Evolutionary conservation across 2,888 invertebrate genomes (phyloP).

Genomic region (Sarcophaga rosellei): DNA sequence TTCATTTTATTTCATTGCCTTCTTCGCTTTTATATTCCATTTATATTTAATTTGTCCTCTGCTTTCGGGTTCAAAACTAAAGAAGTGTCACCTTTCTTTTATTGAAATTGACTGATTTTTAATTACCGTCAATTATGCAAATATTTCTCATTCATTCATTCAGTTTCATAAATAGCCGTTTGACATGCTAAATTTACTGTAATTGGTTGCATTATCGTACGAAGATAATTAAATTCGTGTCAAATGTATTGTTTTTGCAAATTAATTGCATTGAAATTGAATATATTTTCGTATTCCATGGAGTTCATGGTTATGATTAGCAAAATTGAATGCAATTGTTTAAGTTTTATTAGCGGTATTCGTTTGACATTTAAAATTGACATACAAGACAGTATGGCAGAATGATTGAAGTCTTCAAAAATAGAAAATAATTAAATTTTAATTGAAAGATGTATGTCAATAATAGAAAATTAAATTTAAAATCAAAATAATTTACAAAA

Average conservation of each 20-base stretch:
- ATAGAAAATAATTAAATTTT: too few relatives aligned
- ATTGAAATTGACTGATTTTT: slow-evolving; percentile 44
- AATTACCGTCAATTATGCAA: slow-evolving; percentile 29
- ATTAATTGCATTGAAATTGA: background rate
- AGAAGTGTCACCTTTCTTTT: slow-evolving; percentile 15
- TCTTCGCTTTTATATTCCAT: too few relatives aligned
- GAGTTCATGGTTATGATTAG: too few relatives aligned
- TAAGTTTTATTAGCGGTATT: too few relatives aligned
- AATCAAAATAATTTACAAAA: too few relatives aligned
- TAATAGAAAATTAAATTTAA: too few relatives aligned
- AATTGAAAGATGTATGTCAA: too few relatives aligned
- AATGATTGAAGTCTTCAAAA: too few relatives aligned
- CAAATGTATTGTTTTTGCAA: background rate
- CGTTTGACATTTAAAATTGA: too few relatives aligned
- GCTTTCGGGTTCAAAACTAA: background rate
- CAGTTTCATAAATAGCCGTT: slow-evolving; percentile 12
- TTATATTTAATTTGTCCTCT: background rate
- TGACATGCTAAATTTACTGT: slow-evolving; percentile 26
- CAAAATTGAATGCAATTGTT: too few relatives aligned
- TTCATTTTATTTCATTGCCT: background rate
- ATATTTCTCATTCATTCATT: background rate
- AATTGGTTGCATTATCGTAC: background rate
- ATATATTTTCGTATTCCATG: background rate
- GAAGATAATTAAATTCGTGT: background rate
- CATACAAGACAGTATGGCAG: too few relatives aligned